Base-by-base conservation (phyloP, 2,113 vertebrate genomes). In the Puffinus mauretanicus region DNA sequence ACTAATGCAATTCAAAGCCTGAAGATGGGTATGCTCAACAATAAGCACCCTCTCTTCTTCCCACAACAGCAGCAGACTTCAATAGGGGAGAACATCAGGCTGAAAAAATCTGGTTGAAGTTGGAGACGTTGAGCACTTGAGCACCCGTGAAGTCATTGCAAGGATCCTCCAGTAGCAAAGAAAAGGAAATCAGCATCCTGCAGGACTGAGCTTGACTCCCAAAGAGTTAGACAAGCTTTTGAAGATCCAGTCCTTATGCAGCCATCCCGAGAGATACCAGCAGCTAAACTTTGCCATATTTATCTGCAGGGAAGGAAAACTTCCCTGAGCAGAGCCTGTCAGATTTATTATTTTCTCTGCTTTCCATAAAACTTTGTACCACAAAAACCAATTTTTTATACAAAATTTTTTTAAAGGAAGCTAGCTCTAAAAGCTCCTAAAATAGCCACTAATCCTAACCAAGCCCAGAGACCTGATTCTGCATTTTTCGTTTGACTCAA, bases 1-100 rank as follows among this genome's bases (percentile, higher is more conserved):
- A 17, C 47, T 21, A 29, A 29, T 0, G 0, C 6, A 67, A 38
- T n/a, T 11, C 75, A 46, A 88, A 75, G 4, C 34, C 72, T 42
- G 60, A 40, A 66, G 40, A 12, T 7, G 26, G 36, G 22, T 7
- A 49, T 5, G 6, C 60, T 65, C 57, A 64, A 51, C 30, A 2
- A 49, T 6, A 20, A 46, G 70, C 42, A 57, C 30, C n/a, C 38
- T 72, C 73, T 70, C 16, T 2, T n/a, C 13, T 42, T 30, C 30
- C 55, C 42, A 64, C 1, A 2, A 14, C 1, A 13, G 38, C 3
- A 85, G 2, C 6, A 75, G 55, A 54, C 17, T 86, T 64, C 54
- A 72, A 20, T 1, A 67, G 6, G 13, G 16, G 14, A 64, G 83
- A 58, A 47, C 4, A 42, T 11, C 60, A 58, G 55, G 36, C 29